Percentiles rank a stretch among this genome's conserved stretches.
Conservation (phyloP, 2,113 vertebrate species). For the Chamaea fasciata region DNA sequence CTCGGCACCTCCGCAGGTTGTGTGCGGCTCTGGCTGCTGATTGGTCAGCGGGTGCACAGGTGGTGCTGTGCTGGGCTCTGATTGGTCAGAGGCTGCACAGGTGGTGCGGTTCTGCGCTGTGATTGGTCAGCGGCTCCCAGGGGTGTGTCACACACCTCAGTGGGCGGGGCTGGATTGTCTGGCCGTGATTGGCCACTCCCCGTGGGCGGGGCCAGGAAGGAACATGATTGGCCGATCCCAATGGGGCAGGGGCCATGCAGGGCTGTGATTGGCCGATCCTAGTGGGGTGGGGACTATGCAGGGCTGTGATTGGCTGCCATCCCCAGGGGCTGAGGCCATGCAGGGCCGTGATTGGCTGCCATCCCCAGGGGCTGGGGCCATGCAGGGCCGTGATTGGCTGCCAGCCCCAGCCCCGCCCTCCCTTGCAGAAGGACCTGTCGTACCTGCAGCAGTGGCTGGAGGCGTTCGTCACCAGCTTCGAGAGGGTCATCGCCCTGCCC, state of each 20-base stretch:
- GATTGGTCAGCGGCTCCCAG: not conserved
- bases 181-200: not conserved
- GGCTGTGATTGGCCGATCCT: not conserved
- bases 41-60: too few relatives aligned
- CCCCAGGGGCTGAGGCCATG: not conserved
- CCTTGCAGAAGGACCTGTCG: constrained; percentile 84
- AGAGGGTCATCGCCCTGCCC: constrained; percentile 85
- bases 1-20: too few relatives aligned
- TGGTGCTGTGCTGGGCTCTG: too few relatives aligned
- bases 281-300: too few relatives aligned
- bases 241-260: rapidly evolving
- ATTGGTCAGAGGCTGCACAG: not conserved
- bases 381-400: not conserved
- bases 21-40: not conserved
- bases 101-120: rapidly evolving
- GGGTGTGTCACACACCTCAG: not conserved
- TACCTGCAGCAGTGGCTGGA: constrained; percentile 95
- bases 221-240: not conserved
- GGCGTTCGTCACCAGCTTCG: constrained; percentile 85
- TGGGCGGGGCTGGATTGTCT: not conserved
- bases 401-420: not conserved
- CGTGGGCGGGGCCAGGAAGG: rapidly evolving
- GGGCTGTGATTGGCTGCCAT: not conserved
- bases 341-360: not conserved
- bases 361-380: not conserved